Base-by-base conservation (phyloP, 2,888 invertebrate species). In the Girardia tigrina region DNA sequence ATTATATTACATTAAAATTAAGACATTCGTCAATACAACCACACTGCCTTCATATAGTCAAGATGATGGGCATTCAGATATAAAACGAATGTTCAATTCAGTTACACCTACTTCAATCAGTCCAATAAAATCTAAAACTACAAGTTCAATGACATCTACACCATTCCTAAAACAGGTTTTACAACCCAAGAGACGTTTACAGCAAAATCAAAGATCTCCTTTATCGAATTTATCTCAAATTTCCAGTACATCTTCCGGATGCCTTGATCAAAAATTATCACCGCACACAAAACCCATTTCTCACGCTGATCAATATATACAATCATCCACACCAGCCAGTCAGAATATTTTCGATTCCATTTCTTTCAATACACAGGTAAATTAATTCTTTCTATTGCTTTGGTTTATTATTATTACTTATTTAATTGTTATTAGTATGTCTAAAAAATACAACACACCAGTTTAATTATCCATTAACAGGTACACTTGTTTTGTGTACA, bases 121-220 rank as follows among this genome's bases (percentile, higher is more conserved):
- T 56, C 56, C 56, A 56, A 56, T 56, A 4, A 56, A 56, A 56
- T 56, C 56, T n/a, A 56, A 56, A 56, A 56, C 4, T 56, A 56
- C 6, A 6, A 16, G n/a, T 56, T 23, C 4, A 23, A 56, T 4
- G 20, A n/a, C 23, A 20, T 8, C 56, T 6, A 56, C n/a, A 2
- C 56, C 56, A 56, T 56, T 56, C 56, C 56, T 2, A 16, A 56
- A 56, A 56, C 56, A 56, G 23, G 56, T 56, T 56, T 56, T 56
- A 56, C 56, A 56, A n/a, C 56, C 56, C n/a, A 56, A 56, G 56
- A 56, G 56, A 16, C 56, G 56, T 56, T 56, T 56, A n/a, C 56
- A 56, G 23, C 56, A 56, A 56, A 56, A 56, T 56, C 56, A 56
- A 56, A 56, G 56, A 56, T 56, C 56, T 56, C 56, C 56, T 20